phyloP scores from a whole-genome alignment of 2,113 vertebrate genomes.

The Microtus richardsoni region DNA sequence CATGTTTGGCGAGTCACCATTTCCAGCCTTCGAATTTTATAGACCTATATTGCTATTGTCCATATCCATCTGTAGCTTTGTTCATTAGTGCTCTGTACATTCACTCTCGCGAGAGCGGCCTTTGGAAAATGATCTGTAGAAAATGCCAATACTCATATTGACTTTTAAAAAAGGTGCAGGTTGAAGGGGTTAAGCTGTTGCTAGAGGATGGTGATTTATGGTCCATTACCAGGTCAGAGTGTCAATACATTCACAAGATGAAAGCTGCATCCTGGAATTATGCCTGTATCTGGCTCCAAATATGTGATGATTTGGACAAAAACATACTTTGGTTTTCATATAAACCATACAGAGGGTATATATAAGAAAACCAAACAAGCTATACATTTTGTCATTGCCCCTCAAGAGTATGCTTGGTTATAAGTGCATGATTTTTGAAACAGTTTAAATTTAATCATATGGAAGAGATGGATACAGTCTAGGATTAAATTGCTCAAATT shows the following conservation, averaged over 20 bases:
- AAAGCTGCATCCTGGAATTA: background rate
- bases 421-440: conserved; percentile 29
- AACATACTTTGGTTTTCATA: background rate
- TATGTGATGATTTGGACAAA: conserved; percentile 43
- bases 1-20: background rate
- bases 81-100: background rate
- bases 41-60: background rate
- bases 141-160: background rate
- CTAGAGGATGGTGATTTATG: background rate
- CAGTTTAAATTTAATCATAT: conserved; percentile 10
- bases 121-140: background rate
- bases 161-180: background rate
- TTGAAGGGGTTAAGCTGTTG: background rate
- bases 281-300: background rate
- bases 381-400: background rate
- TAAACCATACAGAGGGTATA: background rate
- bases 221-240: background rate
- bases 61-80: background rate
- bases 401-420: background rate
- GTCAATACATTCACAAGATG: background rate
- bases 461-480: background rate
- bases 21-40: background rate
- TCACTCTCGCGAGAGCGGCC: background rate
- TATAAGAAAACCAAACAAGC: background rate
- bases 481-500: background rate